Conservation (phyloP, 2,113 vertebrate species). For the Noturus placidus region DNA sequence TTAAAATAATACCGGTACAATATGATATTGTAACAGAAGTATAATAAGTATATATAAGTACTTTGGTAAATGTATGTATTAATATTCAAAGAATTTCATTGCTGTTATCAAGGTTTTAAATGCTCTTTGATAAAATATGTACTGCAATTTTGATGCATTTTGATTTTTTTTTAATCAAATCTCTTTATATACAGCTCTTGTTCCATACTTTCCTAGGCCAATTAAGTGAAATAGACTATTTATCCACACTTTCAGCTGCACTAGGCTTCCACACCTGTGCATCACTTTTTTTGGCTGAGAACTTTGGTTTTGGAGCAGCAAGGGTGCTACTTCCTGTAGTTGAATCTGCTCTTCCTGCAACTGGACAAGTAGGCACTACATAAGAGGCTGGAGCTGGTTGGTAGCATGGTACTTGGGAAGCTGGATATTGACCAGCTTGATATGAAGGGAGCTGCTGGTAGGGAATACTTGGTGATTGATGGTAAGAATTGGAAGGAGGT, state of each 20-base stretch:
- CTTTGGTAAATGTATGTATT: background rate
- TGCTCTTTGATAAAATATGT: background rate
- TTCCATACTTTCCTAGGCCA: background rate
- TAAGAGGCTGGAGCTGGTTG: constrained; percentile 65
- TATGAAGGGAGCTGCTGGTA: constrained; percentile 66
- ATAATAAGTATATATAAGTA: background rate
- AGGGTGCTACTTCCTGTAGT: constrained; percentile 64
- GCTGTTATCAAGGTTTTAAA: background rate
- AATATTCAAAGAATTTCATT: background rate
- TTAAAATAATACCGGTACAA: constrained; percentile 10
- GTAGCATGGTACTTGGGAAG: constrained; percentile 66
- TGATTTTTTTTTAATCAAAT: constrained; percentile 20
- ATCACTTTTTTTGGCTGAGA: constrained; percentile 89
- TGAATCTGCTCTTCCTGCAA: constrained; percentile 79
- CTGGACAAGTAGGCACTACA: constrained; percentile 66
- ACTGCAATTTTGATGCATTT: background rate
- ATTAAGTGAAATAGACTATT: constrained; percentile 66
- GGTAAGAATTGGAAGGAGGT: constrained; percentile 51
- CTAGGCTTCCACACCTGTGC: constrained; percentile 97
- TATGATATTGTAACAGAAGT: background rate
- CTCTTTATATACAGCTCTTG: constrained; percentile 9
- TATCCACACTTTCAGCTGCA: constrained; percentile 63
- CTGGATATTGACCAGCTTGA: constrained; percentile 52
- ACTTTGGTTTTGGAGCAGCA: constrained; percentile 90
- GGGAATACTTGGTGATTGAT: constrained; percentile 57